These are phyloP conservation scores for Liasis olivaceus DNA, from an alignment of 2,797 vertebrate genomes.

Conservation along the genomic window DNA sequence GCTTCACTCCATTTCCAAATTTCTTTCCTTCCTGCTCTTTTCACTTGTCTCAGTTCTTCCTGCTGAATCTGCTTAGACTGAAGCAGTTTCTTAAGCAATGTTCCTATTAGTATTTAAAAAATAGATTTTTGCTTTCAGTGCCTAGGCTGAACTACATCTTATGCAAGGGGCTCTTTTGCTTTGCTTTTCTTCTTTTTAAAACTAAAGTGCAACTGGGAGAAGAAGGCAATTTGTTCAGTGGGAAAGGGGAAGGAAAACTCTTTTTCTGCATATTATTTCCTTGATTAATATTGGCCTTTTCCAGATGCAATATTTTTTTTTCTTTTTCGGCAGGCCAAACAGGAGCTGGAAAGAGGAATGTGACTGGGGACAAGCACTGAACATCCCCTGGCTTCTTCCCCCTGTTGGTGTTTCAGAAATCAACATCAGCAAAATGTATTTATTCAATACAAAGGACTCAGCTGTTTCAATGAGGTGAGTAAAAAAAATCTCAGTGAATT, in stretches of 20 bases:
- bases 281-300: not conserved
- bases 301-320: not conserved
- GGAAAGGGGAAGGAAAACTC: not conserved
- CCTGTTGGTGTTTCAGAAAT: not conserved
- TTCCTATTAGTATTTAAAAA: not conserved
- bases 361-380: not conserved
- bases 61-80: not conserved
- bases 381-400: not conserved
- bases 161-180: not conserved
- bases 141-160: not conserved
- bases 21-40: not conserved
- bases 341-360: not conserved
- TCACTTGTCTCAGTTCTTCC: not conserved
- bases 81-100: not conserved
- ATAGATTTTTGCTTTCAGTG: not conserved
- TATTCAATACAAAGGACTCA: not conserved
- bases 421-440: not conserved
- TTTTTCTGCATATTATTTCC: not conserved
- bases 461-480: not conserved
- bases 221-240: not conserved
- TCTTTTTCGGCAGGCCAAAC: not conserved
- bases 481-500: not conserved
- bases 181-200: not conserved
- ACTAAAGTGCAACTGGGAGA: not conserved
- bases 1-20: not conserved